phyloP scores from a whole-genome alignment of 2,797 vertebrate genomes.

The Cossypha dichroa region DNA sequence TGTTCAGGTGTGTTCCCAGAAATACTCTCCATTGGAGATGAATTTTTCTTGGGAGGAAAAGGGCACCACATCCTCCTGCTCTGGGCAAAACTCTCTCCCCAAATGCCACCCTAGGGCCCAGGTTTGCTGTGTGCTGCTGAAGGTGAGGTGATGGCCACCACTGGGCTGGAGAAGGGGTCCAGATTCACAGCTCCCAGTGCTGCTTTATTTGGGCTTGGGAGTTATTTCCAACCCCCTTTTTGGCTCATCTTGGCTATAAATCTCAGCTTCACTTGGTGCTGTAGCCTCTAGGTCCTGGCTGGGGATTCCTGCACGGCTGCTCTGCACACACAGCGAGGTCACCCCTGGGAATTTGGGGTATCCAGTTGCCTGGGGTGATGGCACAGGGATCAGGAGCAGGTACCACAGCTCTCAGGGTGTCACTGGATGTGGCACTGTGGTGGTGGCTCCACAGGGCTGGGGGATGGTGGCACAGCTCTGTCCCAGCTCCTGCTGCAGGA shows the following conservation, averaged over 20 bases:
- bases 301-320: neutral
- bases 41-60: neutral
- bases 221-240: neutral
- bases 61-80: neutral
- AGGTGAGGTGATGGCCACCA: neutral
- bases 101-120: fast-evolving
- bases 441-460: neutral
- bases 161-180: neutral
- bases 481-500: neutral
- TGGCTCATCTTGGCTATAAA: neutral
- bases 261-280: neutral
- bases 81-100: neutral
- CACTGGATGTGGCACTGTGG: fast-evolving
- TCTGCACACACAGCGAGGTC: neutral
- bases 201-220: fast-evolving
- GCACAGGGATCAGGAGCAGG: fast-evolving
- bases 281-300: neutral
- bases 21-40: fast-evolving
- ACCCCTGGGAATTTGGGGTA: neutral
- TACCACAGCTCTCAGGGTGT: neutral
- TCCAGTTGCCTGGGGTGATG: fast-evolving
- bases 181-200: neutral
- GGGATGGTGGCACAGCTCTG: neutral
- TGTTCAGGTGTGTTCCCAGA: neutral
- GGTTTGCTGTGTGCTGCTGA: neutral